Evolutionary conservation across 2,888 invertebrate genomes (phyloP).

Genomic region (Drosophila kambysellisi): DNA sequence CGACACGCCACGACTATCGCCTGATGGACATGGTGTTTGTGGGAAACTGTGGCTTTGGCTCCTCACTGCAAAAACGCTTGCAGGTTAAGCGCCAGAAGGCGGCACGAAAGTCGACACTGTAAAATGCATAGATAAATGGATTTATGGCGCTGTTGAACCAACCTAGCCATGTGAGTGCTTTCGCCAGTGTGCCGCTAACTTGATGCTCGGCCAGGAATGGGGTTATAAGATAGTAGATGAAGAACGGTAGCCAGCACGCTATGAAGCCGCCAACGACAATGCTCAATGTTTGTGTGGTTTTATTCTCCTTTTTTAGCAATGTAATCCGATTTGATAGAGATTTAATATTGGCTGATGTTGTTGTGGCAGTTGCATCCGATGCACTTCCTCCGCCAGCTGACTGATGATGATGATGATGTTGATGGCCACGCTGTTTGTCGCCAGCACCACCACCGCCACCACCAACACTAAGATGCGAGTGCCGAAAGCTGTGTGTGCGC

Average conservation of each 20-base stretch:
- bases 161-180: conserved; percentile 93
- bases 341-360: conserved; percentile 75
- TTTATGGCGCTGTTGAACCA: conserved; percentile 96
- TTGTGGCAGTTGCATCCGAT: conserved; percentile 1
- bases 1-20: conserved; percentile 73
- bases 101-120: conserved; percentile 93
- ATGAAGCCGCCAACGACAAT: conserved; percentile 95
- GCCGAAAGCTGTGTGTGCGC: conserved; percentile 66
- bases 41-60: conserved; percentile 82
- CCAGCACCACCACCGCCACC: conserved; percentile 22
- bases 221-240: conserved; percentile 92
- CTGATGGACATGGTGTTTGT: conserved; percentile 84
- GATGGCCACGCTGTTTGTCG: conserved; percentile 51
- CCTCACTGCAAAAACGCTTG: conserved; percentile 81
- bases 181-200: conserved; percentile 89
- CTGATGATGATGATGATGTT: conserved; percentile 38
- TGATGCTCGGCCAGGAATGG: conserved; percentile 90
- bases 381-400: neutral
- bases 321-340: conserved; percentile 87
- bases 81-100: conserved; percentile 93
- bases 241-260: conserved; percentile 95
- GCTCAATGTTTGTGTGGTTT: conserved; percentile 94
- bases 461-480: conserved; percentile 66
- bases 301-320: conserved; percentile 91
- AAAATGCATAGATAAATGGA: conserved; percentile 96